Evolutionary conservation across 1,140 invertebrate species (phyloP), one percentile per base, ranked within the genome.

Genomic region (Tribolium castaneum): DNA sequence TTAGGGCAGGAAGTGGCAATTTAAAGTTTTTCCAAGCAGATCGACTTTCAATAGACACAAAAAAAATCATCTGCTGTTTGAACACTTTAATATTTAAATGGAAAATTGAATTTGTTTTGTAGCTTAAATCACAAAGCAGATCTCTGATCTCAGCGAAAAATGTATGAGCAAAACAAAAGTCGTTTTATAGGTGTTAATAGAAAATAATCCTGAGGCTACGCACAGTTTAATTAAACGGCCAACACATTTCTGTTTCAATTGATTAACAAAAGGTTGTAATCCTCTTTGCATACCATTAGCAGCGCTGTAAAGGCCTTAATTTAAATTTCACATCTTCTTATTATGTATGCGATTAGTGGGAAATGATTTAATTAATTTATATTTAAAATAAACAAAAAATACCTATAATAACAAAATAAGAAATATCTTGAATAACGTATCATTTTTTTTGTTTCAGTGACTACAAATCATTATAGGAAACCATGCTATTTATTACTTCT

Each of bases 1-100:
- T 66, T 66, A 66, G 30, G 30, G 30, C 19, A 62, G 30, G 12
- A 66, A 66, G 30, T 66, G 59, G 25, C 59, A 66, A 35, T 66
- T 35, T 66, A 34, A 62, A n/a, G 9, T 66, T 66, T 66, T 66
- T 35, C n/a, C 25, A 66, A 13, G 10, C 19, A 66, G 34, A 59
- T 30, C 59, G 9, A 12, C 6, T 66, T 66, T 66, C 59, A 35
- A 66, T 35, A 66, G 25, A 7, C 12, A 4, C 13, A 19, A 19
- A 13, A 52, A 14, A 59, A 22, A 12, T 9, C 22, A 59, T 59
- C 9, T 35, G 19, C 12, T 12, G 39, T 66, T 50, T 50, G n/a
- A 4, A 14, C 10, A 6, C 10, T 50, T 50, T 4, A 50, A 3
- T 30, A 5, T 30, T 30, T 6, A 30, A 4, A 30, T 30, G 25